Evolutionary conservation across 2,888 invertebrate species (phyloP).

Genomic region (Lacanobia wlatinum): DNA sequence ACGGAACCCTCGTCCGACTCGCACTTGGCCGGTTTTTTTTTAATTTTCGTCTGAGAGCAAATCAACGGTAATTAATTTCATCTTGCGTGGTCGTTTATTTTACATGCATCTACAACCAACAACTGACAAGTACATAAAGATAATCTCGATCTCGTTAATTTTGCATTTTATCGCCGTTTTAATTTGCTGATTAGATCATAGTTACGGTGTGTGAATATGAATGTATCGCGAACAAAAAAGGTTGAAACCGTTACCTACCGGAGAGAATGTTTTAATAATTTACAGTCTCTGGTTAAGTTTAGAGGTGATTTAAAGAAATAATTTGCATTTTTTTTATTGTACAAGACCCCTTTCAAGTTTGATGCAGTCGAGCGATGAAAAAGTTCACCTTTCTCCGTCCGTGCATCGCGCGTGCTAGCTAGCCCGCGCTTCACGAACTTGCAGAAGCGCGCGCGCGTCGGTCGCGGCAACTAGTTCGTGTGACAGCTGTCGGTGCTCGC

Average conservation of each 20-base stretch:
- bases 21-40: background rate
- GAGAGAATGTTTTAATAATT: slow-evolving; percentile 39
- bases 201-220: slow-evolving; percentile 59
- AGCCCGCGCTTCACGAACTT: slow-evolving; percentile 23
- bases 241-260: slow-evolving; percentile 51
- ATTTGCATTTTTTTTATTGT: slow-evolving; percentile 49
- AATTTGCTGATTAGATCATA: slow-evolving; percentile 65
- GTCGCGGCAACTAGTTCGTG: slow-evolving; percentile 39
- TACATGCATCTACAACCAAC: slow-evolving; percentile 10
- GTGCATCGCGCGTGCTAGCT: slow-evolving; percentile 39
- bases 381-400: slow-evolving; percentile 65
- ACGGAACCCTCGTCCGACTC: too few relatives aligned
- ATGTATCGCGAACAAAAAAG: slow-evolving; percentile 51
- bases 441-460: slow-evolving; percentile 56
- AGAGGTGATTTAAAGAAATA: slow-evolving; percentile 36
- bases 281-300: slow-evolving; percentile 45
- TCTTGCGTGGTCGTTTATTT: slow-evolving; percentile 23
- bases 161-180: slow-evolving; percentile 59
- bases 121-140: slow-evolving; percentile 25
- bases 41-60: slow-evolving; percentile 31
- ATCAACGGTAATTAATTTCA: slow-evolving; percentile 38
- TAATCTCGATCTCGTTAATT: slow-evolving; percentile 63
- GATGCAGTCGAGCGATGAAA: slow-evolving; percentile 56
- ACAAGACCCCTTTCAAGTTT: slow-evolving; percentile 60
- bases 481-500: slow-evolving; percentile 46